phyloP scores from a whole-genome alignment of 2,888 invertebrate species.

The Kryphioiulus occultus region DNA sequence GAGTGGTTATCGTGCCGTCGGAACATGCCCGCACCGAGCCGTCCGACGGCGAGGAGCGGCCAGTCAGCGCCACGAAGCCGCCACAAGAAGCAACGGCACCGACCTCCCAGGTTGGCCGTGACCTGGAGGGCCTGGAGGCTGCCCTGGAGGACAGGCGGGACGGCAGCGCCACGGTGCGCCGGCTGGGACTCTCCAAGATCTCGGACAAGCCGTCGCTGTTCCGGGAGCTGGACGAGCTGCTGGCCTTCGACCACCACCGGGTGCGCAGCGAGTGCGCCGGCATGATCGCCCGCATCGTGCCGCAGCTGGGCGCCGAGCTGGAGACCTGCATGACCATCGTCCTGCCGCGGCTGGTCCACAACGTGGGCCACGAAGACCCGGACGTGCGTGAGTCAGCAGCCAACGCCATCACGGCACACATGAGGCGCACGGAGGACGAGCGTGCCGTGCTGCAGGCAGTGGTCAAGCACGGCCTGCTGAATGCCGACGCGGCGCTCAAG shows the following conservation, averaged over 20 bases:
- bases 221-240: slow-evolving; percentile 61
- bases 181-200: slow-evolving; percentile 21
- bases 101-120: not conserved
- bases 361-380: slow-evolving; percentile 70
- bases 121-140: not conserved
- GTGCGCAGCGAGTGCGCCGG: slow-evolving; percentile 64
- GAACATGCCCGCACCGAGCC: slow-evolving; percentile 33
- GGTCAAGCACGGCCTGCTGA: not conserved
- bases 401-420: slow-evolving; percentile 64
- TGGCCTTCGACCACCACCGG: slow-evolving; percentile 64
- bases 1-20: not conserved
- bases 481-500: not conserved
- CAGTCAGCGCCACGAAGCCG: not conserved
- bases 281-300: slow-evolving; percentile 77
- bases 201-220: slow-evolving; percentile 59
- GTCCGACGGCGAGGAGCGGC: not conserved
- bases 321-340: slow-evolving; percentile 72
- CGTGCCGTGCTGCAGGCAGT: not conserved
- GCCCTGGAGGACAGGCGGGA: not conserved
- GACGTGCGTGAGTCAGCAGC: slow-evolving; percentile 62
- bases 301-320: slow-evolving; percentile 72
- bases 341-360: slow-evolving; percentile 75
- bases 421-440: slow-evolving; percentile 62
- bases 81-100: too few relatives aligned
- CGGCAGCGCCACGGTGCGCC: not conserved